Evolutionary conservation across 2,113 vertebrate species (phyloP), one percentile per base, ranked within the genome.

Genomic region (Diglossa brunneiventris): DNA sequence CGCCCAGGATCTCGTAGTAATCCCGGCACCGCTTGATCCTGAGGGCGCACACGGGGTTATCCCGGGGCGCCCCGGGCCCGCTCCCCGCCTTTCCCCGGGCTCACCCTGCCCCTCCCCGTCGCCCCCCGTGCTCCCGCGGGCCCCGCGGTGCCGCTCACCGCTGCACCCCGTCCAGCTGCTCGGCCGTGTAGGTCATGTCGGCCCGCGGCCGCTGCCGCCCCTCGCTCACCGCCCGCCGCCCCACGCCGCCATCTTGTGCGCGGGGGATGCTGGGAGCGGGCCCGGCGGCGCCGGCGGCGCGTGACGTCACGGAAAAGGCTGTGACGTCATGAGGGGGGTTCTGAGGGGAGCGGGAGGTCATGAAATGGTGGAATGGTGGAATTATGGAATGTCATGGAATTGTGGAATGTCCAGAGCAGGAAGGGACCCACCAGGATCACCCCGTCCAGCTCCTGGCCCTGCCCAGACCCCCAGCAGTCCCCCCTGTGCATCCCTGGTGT

Each of bases 11-110:
- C 94, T 99, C 99, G 93, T 99, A 99, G 82, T 99, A 99, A 97
- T 99, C 98, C 97, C 98, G 99, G 93, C 99, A 99, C 96, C 98
- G 98, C 97, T 99, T 99, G 97, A 99, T 99, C 89, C 99, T 99
- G 97, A 44, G 90, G 89, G 81, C 49, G 53, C 59, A 94, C 69
- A 64, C 42, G 83, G 21, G 76, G 90, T 83, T 39, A 52, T 2
- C 19, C 39, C 47, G 19, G 24, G 28, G 27, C 4, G 13, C 26
- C n/a, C n/a, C 7, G 37, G 42, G 28, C 46, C 8, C 9, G 19
- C 35, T 39, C 10, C 15, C 18, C 33, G 13, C 67, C n/a, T 8
- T 8, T 35, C 28, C 22, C 19, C 22, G 10, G 56, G 35, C 10
- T 16, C 13, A 6, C 7, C n/a, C 33, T 21, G 4, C 7, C 11